Evolutionary conservation across 2,113 vertebrate species (phyloP).

Genomic region (Anoplopoma fimbria): DNA sequence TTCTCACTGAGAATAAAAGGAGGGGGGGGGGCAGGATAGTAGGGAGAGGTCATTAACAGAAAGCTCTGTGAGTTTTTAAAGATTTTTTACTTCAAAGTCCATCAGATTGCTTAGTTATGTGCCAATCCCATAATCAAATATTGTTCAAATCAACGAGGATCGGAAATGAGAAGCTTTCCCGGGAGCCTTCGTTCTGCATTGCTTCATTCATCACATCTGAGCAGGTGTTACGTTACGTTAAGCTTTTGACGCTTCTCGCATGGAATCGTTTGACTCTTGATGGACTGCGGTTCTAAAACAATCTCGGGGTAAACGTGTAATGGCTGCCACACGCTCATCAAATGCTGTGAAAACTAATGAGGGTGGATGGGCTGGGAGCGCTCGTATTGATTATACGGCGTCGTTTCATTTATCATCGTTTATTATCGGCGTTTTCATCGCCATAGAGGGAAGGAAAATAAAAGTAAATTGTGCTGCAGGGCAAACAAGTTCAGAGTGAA

Average conservation of each 20-base stretch:
- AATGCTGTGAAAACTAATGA: slow-evolving; percentile 52
- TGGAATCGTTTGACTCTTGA: slow-evolving; percentile 44
- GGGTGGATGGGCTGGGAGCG: slow-evolving; percentile 41
- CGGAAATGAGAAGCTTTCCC: not conserved
- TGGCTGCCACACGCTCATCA: slow-evolving; percentile 44
- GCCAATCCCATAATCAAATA: slow-evolving; percentile 17
- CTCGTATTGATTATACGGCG: slow-evolving; percentile 59
- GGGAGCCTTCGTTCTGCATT: not conserved
- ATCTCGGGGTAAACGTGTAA: slow-evolving; percentile 48
- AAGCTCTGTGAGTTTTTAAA: slow-evolving; percentile 6
- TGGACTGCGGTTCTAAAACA: slow-evolving; percentile 46
- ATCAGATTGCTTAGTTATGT: slow-evolving; percentile 22
- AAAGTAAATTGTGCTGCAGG: slow-evolving; percentile 31
- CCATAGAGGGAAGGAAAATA: not conserved
- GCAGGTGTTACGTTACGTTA: slow-evolving; percentile 43
- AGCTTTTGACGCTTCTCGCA: slow-evolving; percentile 34
- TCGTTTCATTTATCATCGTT: slow-evolving; percentile 55
- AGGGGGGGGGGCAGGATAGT: not conserved
- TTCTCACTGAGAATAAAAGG: slow-evolving; percentile 51
- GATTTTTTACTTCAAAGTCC: slow-evolving; percentile 22
- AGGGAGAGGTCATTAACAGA: slow-evolving; percentile 30
- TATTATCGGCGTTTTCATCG: slow-evolving; percentile 42
- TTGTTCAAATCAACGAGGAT: slow-evolving; percentile 26
- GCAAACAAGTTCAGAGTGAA: slow-evolving; percentile 28
- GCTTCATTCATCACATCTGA: slow-evolving; percentile 34